Evolutionary conservation across 2,797 vertebrate species (phyloP).

Genomic region (Paedocypris micromegethes): DNA sequence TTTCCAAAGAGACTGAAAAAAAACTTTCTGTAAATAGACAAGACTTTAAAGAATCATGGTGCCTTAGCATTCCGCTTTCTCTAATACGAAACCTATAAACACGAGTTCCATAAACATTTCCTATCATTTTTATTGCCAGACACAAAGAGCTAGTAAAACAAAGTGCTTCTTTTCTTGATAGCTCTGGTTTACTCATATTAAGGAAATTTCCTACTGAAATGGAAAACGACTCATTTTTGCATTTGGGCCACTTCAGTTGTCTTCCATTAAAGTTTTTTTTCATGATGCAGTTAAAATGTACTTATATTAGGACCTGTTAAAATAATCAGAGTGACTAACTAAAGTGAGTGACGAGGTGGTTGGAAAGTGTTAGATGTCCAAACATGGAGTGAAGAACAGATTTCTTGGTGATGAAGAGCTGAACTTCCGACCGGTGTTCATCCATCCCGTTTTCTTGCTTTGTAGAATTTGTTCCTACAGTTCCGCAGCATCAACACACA

Average conservation of each 20-base stretch:
- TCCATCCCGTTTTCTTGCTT: conserved; percentile 2
- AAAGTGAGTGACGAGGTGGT: conserved; percentile 36
- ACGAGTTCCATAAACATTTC: conserved; percentile 16
- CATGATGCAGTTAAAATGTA: conserved; percentile 16
- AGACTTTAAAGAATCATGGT: conserved; percentile 10
- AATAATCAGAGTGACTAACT: conserved; percentile 53
- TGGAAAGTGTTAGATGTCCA: conserved; percentile 47
- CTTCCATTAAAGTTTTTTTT: conserved; percentile 19
- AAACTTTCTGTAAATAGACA: conserved; percentile 23
- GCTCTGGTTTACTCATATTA: too few relatives aligned
- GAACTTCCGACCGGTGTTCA: conserved; percentile 9
- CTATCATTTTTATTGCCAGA: not conserved
- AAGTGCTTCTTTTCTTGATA: too few relatives aligned
- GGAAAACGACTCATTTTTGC: not conserved
- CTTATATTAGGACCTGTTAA: conserved; percentile 39
- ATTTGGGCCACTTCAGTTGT: not conserved
- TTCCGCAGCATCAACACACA: not conserved
- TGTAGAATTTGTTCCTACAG: not conserved
- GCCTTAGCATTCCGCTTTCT: conserved; percentile 7
- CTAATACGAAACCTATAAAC: conserved; percentile 15
- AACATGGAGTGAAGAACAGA: conserved; percentile 21
- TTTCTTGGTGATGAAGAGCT: conserved; percentile 15
- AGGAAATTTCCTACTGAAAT: too few relatives aligned
- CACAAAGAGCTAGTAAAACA: too few relatives aligned
- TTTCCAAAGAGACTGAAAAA: conserved; percentile 27